These are phyloP conservation scores for Sprattus sprattus DNA, from an alignment of 2,113 vertebrate species.

Conservation along the genomic window DNA sequence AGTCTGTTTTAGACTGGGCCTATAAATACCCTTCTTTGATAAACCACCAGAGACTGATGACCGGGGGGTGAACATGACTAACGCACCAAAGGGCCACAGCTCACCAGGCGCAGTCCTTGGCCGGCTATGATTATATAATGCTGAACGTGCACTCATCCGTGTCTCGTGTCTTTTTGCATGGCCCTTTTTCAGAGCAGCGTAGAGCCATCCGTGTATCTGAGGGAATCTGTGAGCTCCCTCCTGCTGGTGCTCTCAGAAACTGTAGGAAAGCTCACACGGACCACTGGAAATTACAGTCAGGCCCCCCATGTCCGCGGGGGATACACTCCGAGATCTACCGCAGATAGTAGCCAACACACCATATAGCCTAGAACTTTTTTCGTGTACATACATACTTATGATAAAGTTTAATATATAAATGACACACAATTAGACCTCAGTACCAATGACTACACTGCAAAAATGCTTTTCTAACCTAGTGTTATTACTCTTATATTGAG, in stretches of 20 bases:
- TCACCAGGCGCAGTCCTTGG: conserved; percentile 9
- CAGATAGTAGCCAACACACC: too few relatives aligned
- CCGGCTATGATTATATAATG: background rate
- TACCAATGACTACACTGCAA: too few relatives aligned
- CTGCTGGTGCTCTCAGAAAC: background rate
- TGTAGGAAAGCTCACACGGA: background rate
- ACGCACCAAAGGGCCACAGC: background rate
- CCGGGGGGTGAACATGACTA: background rate
- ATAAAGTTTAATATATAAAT: too few relatives aligned
- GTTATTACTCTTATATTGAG: too few relatives aligned
- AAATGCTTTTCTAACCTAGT: too few relatives aligned
- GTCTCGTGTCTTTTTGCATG: background rate
- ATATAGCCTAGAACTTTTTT: too few relatives aligned
- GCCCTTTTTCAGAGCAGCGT: background rate
- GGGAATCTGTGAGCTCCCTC: background rate
- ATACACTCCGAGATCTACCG: too few relatives aligned
- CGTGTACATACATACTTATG: too few relatives aligned
- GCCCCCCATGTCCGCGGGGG: too few relatives aligned
- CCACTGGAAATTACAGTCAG: background rate
- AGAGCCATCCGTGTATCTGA: background rate
- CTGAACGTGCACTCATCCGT: background rate
- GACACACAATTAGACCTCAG: too few relatives aligned
- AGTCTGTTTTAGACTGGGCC: background rate
- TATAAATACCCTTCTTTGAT: background rate
- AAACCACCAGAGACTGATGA: conserved; percentile 1